These are phyloP conservation scores for Lepidurus arcticus DNA, from an alignment of 1,140 invertebrate species.

Conservation along the genomic window DNA sequence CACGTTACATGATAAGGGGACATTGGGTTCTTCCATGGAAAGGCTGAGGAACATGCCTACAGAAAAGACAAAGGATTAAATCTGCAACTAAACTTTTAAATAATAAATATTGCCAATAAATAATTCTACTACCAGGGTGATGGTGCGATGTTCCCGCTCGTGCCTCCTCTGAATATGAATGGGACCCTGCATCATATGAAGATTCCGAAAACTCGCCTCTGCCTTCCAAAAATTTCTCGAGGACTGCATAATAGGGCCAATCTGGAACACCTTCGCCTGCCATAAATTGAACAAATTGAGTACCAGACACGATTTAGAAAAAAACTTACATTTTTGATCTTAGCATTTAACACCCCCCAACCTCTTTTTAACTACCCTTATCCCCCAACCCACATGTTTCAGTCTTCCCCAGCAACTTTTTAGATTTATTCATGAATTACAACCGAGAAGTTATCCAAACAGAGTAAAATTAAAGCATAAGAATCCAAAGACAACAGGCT, in stretches of 20 bases:
- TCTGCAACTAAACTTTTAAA: neutral
- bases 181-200: constrained; percentile 32
- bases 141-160: constrained; percentile 32
- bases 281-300: neutral
- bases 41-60: constrained; percentile 34
- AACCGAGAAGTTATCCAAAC: no score
- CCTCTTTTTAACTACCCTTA: neutral
- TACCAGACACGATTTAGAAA: neutral
- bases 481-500: no score
- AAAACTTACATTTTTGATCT: no score
- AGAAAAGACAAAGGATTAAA: constrained; percentile 8
- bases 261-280: constrained; percentile 33
- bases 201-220: constrained; percentile 31
- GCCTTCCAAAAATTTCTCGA: constrained; percentile 32
- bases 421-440: no score
- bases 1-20: constrained; percentile 30
- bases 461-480: no score
- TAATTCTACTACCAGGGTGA: constrained; percentile 29
- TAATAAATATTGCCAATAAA: neutral
- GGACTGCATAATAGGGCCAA: constrained; percentile 34
- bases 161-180: constrained; percentile 33
- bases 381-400: no score
- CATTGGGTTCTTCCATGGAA: constrained; percentile 34
- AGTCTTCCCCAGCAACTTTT: no score
- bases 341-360: neutral